These are phyloP conservation scores for Melieria crassipennis DNA, from an alignment of 2,888 invertebrate genomes.

Conservation along the genomic window DNA sequence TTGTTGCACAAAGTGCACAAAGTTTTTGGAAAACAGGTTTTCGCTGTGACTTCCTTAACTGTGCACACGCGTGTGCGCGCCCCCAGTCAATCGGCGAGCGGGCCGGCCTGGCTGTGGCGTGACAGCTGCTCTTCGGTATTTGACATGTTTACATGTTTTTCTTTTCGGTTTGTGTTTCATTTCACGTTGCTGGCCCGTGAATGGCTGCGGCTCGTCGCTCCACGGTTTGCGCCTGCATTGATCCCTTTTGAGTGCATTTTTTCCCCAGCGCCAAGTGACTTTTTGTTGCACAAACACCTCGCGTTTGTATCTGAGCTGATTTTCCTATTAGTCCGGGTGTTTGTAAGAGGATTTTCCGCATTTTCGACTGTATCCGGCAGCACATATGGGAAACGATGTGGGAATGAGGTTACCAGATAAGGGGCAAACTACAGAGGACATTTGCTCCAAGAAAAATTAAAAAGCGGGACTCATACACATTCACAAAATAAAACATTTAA, in stretches of 20 bases:
- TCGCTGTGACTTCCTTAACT: too few species aligned
- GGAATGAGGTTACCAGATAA: too few species aligned
- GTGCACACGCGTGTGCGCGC: neutral
- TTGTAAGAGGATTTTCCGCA: conserved; percentile 6
- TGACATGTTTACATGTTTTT: conserved; percentile 1
- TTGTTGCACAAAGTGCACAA: too few species aligned
- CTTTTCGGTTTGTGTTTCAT: neutral
- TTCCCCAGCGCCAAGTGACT: neutral
- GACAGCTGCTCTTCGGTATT: conserved; percentile 13
- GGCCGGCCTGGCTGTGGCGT: conserved; percentile 1
- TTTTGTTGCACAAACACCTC: neutral
- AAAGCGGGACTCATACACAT: too few species aligned
- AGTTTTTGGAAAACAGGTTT: too few species aligned
- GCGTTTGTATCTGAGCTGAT: neutral
- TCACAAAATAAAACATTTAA: too few species aligned
- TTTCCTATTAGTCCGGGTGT: neutral
- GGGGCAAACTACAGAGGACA: too few species aligned
- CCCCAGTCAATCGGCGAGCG: conserved; percentile 13
- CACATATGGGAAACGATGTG: too few species aligned
- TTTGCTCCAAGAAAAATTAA: too few species aligned
- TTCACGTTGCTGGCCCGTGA: neutral
- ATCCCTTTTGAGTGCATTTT: neutral
- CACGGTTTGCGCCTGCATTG: neutral
- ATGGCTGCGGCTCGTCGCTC: neutral
- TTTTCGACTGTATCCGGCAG: neutral